A percentile compares a stretch with the other conserved stretches of the same genome.
Evolutionary conservation across 1,140 invertebrate species (phyloP).

Genomic region (Bombus balteatus): DNA sequence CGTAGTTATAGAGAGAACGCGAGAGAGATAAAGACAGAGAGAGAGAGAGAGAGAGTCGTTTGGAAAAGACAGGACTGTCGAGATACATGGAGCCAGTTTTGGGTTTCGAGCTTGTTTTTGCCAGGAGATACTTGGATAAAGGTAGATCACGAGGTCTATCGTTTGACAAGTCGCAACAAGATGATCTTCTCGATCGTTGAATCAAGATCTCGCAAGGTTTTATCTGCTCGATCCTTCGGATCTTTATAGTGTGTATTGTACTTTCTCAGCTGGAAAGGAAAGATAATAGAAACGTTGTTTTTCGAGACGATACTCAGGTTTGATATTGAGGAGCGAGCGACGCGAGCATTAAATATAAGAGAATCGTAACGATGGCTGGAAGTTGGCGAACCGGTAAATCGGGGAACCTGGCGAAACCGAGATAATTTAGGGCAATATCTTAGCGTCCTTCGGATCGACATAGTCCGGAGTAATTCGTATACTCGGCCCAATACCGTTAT

Average conservation of each 20-base stretch:
- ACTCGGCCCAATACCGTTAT: too few species aligned
- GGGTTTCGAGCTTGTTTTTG: neutral
- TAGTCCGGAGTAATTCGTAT: too few species aligned
- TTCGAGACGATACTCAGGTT: neutral
- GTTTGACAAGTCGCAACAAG: neutral
- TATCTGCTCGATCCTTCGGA: neutral
- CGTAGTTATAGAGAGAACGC: neutral
- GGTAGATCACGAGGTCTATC: neutral
- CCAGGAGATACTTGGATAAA: neutral
- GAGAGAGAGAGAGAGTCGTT: neutral
- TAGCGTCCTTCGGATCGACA: neutral
- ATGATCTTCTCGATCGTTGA: neutral
- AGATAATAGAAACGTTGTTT: neutral
- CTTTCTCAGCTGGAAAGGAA: neutral
- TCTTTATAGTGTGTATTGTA: too few species aligned
- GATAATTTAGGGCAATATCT: slow-evolving; percentile 13
- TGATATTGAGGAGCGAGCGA: neutral
- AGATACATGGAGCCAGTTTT: neutral
- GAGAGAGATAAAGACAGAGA: neutral
- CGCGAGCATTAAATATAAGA: too few species aligned
- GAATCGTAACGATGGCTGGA: too few species aligned
- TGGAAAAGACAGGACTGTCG: neutral
- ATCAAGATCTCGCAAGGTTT: neutral
- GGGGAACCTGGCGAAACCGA: neutral
- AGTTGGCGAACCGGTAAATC: neutral